Percentiles rank a stretch among this genome's conserved stretches.
Evolutionary conservation across 2,797 vertebrate species (phyloP).

Genomic region (Acanthurus lineatus): DNA sequence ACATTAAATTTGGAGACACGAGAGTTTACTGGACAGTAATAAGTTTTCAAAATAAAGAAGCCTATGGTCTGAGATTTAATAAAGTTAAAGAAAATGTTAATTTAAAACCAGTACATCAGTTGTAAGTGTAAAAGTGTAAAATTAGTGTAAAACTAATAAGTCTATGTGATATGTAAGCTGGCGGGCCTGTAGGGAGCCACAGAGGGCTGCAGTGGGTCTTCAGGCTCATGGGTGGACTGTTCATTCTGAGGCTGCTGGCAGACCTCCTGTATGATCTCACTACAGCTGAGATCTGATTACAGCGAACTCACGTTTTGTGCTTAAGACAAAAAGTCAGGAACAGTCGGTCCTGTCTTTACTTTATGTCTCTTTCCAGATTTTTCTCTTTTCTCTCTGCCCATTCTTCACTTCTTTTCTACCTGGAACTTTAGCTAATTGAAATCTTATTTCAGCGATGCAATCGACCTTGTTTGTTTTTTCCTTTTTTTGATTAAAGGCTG

Average conservation of each 20-base stretch:
- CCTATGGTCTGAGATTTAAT: too few species aligned
- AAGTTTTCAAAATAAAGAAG: too few species aligned
- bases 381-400: slow-evolving; percentile 9
- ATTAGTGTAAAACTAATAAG: too few species aligned
- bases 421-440: slow-evolving; percentile 5
- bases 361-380: slow-evolving; percentile 14
- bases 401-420: slow-evolving; percentile 10
- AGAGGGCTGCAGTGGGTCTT: slow-evolving; percentile 45
- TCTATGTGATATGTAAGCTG: slow-evolving; percentile 43
- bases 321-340: slow-evolving; percentile 67
- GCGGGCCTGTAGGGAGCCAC: slow-evolving; percentile 47
- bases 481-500: slow-evolving; percentile 45
- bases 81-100: too few species aligned
- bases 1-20: too few species aligned
- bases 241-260: slow-evolving; percentile 72
- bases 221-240: slow-evolving; percentile 68
- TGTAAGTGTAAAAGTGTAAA: too few species aligned
- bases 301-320: slow-evolving; percentile 77
- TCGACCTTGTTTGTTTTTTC: slow-evolving; percentile 13
- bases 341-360: slow-evolving; percentile 52
- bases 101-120: too few species aligned
- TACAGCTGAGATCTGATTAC: slow-evolving; percentile 81
- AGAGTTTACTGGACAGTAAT: too few species aligned
- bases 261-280: slow-evolving; percentile 81
- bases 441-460: slow-evolving; percentile 22